Conservation (phyloP, 64 coral and sea anemone species). For the Stichodactyla helianthus region DNA sequence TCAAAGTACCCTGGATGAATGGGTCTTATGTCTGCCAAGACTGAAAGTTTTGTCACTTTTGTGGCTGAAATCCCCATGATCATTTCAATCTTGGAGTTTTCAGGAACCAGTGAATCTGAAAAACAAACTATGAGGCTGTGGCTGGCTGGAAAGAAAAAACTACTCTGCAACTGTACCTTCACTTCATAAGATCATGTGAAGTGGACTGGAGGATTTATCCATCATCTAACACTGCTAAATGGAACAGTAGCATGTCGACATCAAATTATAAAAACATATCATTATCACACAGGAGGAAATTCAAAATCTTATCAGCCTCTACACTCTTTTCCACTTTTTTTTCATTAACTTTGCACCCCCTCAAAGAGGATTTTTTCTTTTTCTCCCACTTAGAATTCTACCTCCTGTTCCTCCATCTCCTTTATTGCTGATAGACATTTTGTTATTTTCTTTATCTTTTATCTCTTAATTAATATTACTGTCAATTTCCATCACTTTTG, state of each 20-base stretch:
- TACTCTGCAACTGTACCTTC: constrained; percentile 81
- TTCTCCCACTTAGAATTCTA: background rate
- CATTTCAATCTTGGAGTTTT: constrained; percentile 11
- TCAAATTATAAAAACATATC: constrained; percentile 27
- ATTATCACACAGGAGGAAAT: constrained; percentile 4
- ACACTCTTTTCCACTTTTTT: background rate
- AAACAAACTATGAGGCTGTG: constrained; percentile 18
- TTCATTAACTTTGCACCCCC: background rate
- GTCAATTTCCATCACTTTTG: too few species aligned
- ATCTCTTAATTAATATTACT: too few species aligned
- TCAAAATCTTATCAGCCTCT: background rate
- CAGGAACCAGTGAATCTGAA: constrained; percentile 18
- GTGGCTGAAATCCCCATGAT: constrained; percentile 25
- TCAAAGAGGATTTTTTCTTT: too few species aligned
- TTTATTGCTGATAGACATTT: too few species aligned
- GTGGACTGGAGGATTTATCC: constrained; percentile 33
- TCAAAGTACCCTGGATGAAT: background rate
- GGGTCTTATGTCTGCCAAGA: background rate
- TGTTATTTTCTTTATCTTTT: too few species aligned
- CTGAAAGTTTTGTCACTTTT: background rate
- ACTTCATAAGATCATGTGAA: constrained; percentile 37
- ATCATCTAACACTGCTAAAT: constrained; percentile 76
- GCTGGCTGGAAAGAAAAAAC: constrained; percentile 84
- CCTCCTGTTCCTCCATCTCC: background rate
- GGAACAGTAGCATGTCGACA: constrained; percentile 76